Percentiles rank a stretch among this genome's conserved stretches.
Conservation (phyloP, 92 coral and sea anemone genomes). For the Plumapathes pennacea region DNA sequence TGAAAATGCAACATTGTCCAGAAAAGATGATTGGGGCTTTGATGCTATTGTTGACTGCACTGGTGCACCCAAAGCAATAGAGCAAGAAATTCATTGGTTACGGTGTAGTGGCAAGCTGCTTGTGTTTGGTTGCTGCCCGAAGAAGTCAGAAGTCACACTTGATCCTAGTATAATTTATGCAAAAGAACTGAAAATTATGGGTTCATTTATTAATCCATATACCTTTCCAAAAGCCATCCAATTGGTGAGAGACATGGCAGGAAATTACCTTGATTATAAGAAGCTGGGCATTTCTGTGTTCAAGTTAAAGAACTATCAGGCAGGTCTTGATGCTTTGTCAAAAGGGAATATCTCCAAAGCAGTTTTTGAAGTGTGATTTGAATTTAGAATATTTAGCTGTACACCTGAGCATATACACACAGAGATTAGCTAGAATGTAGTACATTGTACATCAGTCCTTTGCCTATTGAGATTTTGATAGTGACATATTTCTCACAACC, state of each 20-base stretch:
- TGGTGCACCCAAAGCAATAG: constrained; percentile 60
- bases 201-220: constrained; percentile 76
- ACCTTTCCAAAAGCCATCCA: constrained; percentile 91
- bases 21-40: constrained; percentile 74
- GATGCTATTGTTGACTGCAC: constrained; percentile 88
- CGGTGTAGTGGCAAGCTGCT: constrained; percentile 78
- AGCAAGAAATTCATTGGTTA: constrained; percentile 81
- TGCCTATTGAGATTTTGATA: too few species aligned
- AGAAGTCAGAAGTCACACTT: constrained; percentile 69
- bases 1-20: constrained; percentile 42
- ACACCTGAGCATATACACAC: too few species aligned
- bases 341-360: constrained; percentile 78
- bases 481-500: too few species aligned
- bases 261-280: constrained; percentile 64
- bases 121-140: constrained; percentile 83
- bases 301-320: constrained; percentile 65
- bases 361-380: constrained; percentile 73
- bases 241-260: constrained; percentile 85
- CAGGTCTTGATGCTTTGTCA: constrained; percentile 67
- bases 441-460: too few species aligned
- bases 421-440: too few species aligned
- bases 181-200: constrained; percentile 82
- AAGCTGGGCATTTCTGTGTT: constrained; percentile 80
- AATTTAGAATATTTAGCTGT: neutral
- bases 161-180: constrained; percentile 62